Conservation (phyloP, 2,888 invertebrate genomes). For the Trissolcus brochymenae region DNA sequence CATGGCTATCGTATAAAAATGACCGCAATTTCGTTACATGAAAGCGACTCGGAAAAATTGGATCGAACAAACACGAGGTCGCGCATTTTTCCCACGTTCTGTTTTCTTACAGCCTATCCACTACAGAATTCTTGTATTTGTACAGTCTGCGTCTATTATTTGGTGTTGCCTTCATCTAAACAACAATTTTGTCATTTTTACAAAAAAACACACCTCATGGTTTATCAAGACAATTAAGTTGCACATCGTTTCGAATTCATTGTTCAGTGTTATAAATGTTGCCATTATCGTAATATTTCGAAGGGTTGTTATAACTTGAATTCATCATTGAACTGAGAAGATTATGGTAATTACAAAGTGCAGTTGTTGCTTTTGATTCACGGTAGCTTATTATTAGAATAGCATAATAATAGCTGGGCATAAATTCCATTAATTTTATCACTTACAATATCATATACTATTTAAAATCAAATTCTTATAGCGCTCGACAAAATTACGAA, state of each 20-base stretch:
- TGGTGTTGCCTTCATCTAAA: too few species aligned
- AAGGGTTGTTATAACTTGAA: constrained; percentile 9
- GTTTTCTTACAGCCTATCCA: too few species aligned
- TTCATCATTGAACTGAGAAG: constrained; percentile 8
- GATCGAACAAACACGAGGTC: constrained; percentile 40
- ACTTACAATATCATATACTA: background rate
- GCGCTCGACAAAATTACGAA: background rate
- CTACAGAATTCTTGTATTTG: too few species aligned
- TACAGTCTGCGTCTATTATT: too few species aligned
- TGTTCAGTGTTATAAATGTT: too few species aligned
- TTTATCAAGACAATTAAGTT: too few species aligned
- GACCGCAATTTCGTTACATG: constrained; percentile 34
- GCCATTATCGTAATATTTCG: too few species aligned
- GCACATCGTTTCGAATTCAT: too few species aligned
- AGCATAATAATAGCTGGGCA: background rate
- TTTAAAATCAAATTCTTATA: background rate
- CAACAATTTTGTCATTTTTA: too few species aligned
- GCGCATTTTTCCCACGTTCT: constrained; percentile 23
- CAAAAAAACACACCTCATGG: too few species aligned
- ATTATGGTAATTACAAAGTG: constrained; percentile 29
- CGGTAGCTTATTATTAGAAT: constrained; percentile 10
- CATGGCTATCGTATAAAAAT: constrained; percentile 53
- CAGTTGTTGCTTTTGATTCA: constrained; percentile 20
- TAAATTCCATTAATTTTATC: constrained; percentile 12
- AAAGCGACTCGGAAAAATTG: constrained; percentile 44